Evolutionary conservation across 2,888 invertebrate genomes (phyloP).

Genomic region (Nemurella pictetii): DNA sequence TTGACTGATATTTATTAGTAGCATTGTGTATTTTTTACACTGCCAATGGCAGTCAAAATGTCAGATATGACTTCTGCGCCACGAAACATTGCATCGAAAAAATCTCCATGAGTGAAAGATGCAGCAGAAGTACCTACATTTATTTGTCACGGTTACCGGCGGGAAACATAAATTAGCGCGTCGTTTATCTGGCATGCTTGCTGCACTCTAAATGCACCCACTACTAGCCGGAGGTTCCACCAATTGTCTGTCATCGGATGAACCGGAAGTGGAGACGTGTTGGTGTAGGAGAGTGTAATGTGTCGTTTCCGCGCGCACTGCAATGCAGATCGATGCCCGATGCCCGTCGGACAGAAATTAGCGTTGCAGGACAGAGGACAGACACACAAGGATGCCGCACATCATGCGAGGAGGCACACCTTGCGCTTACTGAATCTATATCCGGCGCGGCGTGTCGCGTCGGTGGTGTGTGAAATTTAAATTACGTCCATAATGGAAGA

Average conservation of each 20-base stretch:
- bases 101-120: no score
- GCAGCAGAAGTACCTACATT: no score
- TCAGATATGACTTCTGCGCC: no score
- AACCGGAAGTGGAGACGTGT: slow-evolving; percentile 6
- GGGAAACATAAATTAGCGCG: no score
- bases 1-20: no score
- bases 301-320: neutral
- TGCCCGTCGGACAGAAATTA: neutral
- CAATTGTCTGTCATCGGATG: slow-evolving; percentile 1
- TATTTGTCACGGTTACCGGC: no score
- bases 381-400: no score
- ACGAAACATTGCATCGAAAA: no score
- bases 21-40: no score
- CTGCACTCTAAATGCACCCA: neutral
- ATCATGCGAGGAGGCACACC: neutral
- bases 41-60: no score
- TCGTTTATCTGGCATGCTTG: no score
- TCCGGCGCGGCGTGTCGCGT: neutral
- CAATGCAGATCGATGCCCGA: neutral
- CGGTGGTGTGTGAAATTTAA: neutral
- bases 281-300: neutral
- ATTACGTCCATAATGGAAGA: neutral
- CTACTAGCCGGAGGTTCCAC: neutral
- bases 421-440: neutral
- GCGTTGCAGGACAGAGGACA: neutral